phyloP scores from a whole-genome alignment of 2,113 vertebrate genomes.

The Callopanchax toddi region DNA sequence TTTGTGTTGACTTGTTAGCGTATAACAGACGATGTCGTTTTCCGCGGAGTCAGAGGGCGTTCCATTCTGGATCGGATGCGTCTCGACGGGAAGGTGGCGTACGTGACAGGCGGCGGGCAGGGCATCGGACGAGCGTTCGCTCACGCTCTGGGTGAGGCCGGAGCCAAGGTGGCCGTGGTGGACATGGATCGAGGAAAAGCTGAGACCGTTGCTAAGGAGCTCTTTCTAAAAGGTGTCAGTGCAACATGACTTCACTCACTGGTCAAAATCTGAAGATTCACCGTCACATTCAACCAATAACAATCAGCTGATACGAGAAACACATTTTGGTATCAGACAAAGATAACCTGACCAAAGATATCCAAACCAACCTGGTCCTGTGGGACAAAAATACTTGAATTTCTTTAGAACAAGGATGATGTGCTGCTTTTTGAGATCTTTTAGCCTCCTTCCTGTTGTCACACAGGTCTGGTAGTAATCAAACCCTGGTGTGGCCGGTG shows the following conservation, averaged over 20 bases:
- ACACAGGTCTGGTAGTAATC: too few species aligned
- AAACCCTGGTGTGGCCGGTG: too few species aligned
- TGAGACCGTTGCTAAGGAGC: conserved; percentile 74
- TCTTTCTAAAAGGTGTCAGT: conserved; percentile 80
- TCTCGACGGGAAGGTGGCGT: conserved; percentile 80
- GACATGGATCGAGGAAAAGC: conserved; percentile 80
- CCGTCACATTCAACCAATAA: background rate
- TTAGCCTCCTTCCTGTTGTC: too few species aligned
- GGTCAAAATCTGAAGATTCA: background rate
- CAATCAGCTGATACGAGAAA: too few species aligned
- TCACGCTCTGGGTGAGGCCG: conserved; percentile 81
- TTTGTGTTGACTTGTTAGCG: conserved; percentile 31
- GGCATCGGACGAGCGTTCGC: conserved; percentile 84
- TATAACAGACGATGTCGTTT: conserved; percentile 74
- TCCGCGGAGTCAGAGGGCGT: conserved; percentile 68
- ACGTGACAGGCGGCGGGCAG: conserved; percentile 81
- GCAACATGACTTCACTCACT: background rate
- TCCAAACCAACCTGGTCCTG: too few species aligned
- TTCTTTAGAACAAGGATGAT: too few species aligned
- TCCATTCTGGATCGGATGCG: conserved; percentile 79
- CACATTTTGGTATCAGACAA: too few species aligned
- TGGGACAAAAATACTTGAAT: too few species aligned
- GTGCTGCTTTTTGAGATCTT: too few species aligned
- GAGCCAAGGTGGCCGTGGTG: conserved; percentile 82
- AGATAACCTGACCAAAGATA: too few species aligned